Conservation (phyloP, 2,888 invertebrate genomes). For the Trachelus iudaicus region DNA sequence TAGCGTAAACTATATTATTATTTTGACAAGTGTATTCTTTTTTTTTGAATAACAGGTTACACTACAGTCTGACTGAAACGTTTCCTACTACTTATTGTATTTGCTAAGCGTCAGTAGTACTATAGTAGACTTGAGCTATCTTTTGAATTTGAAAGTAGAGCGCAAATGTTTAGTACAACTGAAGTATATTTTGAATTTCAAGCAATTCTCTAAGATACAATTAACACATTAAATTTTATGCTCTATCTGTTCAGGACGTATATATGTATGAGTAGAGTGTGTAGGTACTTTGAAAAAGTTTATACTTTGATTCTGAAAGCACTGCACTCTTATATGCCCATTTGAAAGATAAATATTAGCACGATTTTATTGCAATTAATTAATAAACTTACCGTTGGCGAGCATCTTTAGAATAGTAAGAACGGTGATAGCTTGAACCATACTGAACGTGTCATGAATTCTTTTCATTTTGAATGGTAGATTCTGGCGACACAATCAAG, state of each 20-base stretch:
- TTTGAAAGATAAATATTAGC: neutral
- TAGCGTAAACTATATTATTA: neutral
- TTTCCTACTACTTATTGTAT: neutral
- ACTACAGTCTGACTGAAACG: neutral
- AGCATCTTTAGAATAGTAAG: slow-evolving; percentile 85
- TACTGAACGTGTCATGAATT: slow-evolving; percentile 70
- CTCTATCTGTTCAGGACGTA: no score
- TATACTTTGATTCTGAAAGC: neutral
- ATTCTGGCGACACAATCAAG: slow-evolving; percentile 42
- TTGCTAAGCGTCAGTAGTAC: neutral
- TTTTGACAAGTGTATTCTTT: neutral
- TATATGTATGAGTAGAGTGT: no score
- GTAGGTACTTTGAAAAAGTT: no score
- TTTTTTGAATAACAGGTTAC: neutral
- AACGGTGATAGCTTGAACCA: slow-evolving; percentile 88
- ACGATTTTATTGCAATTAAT: neutral
- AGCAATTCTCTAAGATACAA: no score
- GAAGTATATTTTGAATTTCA: no score
- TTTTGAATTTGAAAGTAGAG: no score
- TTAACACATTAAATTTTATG: no score
- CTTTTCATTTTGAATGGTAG: slow-evolving; percentile 71
- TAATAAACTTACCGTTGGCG: slow-evolving; percentile 75
- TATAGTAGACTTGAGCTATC: no score
- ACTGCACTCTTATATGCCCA: neutral
- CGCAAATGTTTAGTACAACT: no score